Evolutionary conservation across 2,888 invertebrate species (phyloP), one percentile per base, ranked within the genome.

Genomic region (Mythimna pallens): DNA sequence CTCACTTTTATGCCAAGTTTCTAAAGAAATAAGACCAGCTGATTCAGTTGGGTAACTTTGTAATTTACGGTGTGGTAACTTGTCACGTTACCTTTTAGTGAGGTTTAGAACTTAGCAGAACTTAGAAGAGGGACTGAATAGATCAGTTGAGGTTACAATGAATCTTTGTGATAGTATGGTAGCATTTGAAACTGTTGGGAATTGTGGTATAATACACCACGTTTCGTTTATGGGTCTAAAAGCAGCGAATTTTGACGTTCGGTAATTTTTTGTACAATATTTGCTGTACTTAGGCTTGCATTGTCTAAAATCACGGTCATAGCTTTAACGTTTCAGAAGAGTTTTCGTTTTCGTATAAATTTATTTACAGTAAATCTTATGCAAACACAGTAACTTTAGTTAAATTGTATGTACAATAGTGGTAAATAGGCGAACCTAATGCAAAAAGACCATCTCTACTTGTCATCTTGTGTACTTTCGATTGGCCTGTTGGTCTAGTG

Each of bases 61-160:
- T 83, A 80, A 85, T 85, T 83, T 83, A 85, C 50, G 50, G 63
- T 78, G 73, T 30, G 36, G 34, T 52, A 76, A 80, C 73, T 85
- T 85, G 81, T 81, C 76, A 75, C 61, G 70, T 75, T 54, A n/a
- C 50, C 50, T 72, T 43, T 61, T 83, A 70, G 71, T 75, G 63
- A 4, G 71, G 73, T 67, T 75, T 59, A 66, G 40, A 67, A 67
- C 63, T 81, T 73, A 57, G 25, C 30, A 52, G 54, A 47, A 72
- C 36, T 83, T 68, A 70, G 54, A 34, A 55, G 58, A 70, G 17
- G n/a, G 20, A 47, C 20, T 71, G 71, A 77, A 73, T 82, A 71
- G 71, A 70, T 73, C 34, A 69, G 64, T 66, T 70, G 65, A 58
- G 34, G 64, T 52, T 64, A 36, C 66, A 57, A 34, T 47, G 30